A percentile compares a stretch with the other conserved stretches of the same genome.
phyloP scores from a whole-genome alignment of 2,888 invertebrate species.

The Lepidocyrtinus sp. region DNA sequence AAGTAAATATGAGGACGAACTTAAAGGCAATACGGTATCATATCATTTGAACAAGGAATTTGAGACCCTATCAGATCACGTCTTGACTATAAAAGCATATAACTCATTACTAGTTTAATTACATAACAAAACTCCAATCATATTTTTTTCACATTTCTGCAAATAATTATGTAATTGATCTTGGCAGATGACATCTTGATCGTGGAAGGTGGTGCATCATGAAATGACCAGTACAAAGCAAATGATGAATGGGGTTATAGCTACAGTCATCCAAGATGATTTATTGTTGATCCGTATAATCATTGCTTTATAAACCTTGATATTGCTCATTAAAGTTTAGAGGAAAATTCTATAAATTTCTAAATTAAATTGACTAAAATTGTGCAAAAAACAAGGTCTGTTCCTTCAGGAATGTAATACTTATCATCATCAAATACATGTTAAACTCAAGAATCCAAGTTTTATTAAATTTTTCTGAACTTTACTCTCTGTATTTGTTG shows the following conservation, averaged over 20 bases:
- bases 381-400: neutral
- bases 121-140: neutral
- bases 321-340: constrained; percentile 25
- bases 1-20: neutral
- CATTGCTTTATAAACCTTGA: too few relatives aligned
- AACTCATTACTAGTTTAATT: neutral
- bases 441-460: neutral
- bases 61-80: too few relatives aligned
- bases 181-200: constrained; percentile 9
- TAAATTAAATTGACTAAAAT: neutral
- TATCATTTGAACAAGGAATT: too few relatives aligned
- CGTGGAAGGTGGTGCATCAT: neutral
- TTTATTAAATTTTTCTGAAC: constrained; percentile 12
- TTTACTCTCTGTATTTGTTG: too few relatives aligned
- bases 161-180: constrained; percentile 13
- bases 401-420: too few relatives aligned
- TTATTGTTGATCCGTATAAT: too few relatives aligned
- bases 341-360: neutral
- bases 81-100: too few relatives aligned
- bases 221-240: too few relatives aligned
- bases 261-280: too few relatives aligned
- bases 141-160: constrained; percentile 1
- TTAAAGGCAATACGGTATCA: too few relatives aligned
- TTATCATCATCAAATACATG: too few relatives aligned
- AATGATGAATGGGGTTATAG: neutral